phyloP scores from a whole-genome alignment of 2,113 vertebrate species.

The Microtus richardsoni region DNA sequence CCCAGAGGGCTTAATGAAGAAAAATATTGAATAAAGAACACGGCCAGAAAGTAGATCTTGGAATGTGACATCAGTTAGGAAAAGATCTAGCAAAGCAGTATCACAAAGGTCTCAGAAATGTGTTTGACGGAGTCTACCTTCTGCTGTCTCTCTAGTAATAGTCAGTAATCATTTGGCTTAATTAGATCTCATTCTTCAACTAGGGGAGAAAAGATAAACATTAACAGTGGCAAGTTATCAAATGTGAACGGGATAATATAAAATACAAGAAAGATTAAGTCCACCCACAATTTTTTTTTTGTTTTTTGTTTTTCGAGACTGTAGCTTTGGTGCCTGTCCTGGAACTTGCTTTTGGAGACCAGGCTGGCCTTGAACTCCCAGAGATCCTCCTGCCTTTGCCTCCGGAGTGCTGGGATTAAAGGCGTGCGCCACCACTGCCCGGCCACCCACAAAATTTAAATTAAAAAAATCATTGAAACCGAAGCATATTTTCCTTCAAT shows the following conservation, averaged over 20 bases:
- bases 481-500: neutral
- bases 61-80: conserved; percentile 7
- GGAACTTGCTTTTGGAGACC: too few species aligned
- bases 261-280: neutral
- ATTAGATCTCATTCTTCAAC: neutral
- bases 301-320: too few species aligned
- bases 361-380: too few species aligned
- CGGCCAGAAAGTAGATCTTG: neutral
- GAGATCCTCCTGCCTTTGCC: too few species aligned
- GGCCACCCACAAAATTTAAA: neutral
- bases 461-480: neutral
- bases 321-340: too few species aligned
- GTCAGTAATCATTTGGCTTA: neutral
- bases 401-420: too few species aligned
- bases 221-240: neutral
- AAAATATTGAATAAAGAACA: neutral
- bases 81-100: neutral
- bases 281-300: too few species aligned
- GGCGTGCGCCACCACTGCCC: too few species aligned
- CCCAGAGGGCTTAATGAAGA: conserved; percentile 31
- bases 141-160: neutral
- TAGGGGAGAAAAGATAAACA: neutral
- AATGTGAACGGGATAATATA: neutral
- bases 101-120: neutral
- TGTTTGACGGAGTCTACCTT: neutral